A percentile compares a stretch with the other conserved stretches of the same genome.
These are phyloP conservation scores for Lepidurus couesii DNA, from an alignment of 1,140 invertebrate genomes.

Conservation along the genomic window DNA sequence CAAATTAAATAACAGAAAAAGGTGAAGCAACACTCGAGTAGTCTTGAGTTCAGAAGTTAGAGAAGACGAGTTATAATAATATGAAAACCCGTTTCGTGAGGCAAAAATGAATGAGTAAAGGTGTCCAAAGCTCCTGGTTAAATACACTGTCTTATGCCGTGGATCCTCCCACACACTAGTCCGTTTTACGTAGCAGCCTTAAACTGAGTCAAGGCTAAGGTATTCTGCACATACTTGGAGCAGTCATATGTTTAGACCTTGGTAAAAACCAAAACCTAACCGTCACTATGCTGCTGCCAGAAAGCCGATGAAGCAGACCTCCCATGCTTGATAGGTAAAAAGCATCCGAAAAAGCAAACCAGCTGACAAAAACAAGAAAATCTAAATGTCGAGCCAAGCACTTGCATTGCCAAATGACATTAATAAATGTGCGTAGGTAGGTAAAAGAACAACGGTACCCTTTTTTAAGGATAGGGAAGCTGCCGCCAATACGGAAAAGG, in stretches of 20 bases:
- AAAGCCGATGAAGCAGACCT: neutral
- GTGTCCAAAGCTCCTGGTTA: constrained; percentile 3
- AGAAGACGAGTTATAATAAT: neutral
- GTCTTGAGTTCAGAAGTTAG: neutral
- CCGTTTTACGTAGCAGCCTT: neutral
- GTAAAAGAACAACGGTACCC: neutral
- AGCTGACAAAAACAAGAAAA: neutral
- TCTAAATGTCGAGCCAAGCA: neutral
- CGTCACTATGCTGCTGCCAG: neutral
- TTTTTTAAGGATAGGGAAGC: neutral
- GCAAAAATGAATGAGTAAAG: constrained; percentile 10
- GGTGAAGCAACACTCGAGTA: neutral
- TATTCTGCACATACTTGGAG: neutral
- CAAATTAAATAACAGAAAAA: neutral
- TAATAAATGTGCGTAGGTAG: neutral
- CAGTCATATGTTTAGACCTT: neutral
- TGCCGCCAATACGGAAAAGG: neutral
- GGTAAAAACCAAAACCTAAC: neutral
- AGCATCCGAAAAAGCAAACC: neutral
- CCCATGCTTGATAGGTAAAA: neutral
- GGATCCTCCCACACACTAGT: constrained; percentile 16
- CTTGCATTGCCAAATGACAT: neutral
- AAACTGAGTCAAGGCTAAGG: constrained; percentile 15
- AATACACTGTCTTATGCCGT: neutral
- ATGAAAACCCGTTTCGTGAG: neutral